These are phyloP conservation scores for Pristionchus entomophagus DNA, from an alignment of 2,888 invertebrate genomes.

Conservation along the genomic window DNA sequence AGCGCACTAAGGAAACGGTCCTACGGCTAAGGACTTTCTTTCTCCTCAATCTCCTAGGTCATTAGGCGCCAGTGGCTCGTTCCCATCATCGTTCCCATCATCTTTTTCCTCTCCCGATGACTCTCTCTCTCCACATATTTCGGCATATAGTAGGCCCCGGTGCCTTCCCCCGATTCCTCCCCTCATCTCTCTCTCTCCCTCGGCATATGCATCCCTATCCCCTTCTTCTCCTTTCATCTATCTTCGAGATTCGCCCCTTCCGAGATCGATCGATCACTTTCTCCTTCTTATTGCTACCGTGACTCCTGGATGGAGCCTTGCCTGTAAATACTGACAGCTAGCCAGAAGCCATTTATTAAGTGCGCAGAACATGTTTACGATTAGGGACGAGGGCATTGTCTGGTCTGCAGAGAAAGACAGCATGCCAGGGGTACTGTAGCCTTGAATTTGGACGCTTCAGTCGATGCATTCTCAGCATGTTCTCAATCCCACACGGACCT, in stretches of 20 bases:
- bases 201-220: constrained; percentile 23
- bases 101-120: background rate
- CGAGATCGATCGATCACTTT: constrained; percentile 5
- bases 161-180: background rate
- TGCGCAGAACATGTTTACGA: background rate
- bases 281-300: background rate
- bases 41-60: constrained; percentile 18
- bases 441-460: no score
- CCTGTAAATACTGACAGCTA: constrained; percentile 1
- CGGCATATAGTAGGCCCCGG: constrained; percentile 8
- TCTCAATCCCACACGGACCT: no score
- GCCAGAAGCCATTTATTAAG: constrained; percentile 4
- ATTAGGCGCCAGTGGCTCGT: constrained; percentile 39
- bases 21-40: no score
- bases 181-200: background rate
- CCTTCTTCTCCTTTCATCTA: background rate
- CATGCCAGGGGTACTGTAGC: background rate
- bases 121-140: constrained; percentile 32
- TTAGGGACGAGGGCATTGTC: background rate
- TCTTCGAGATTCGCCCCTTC: background rate
- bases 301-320: background rate
- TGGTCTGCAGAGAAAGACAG: background rate
- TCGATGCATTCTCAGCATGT: no score
- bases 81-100: constrained; percentile 8
- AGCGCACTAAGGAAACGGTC: no score